A percentile compares a stretch with the other conserved stretches of the same genome.
Conservation (phyloP, 2,113 vertebrate genomes). For the Trematomus loennbergii region DNA sequence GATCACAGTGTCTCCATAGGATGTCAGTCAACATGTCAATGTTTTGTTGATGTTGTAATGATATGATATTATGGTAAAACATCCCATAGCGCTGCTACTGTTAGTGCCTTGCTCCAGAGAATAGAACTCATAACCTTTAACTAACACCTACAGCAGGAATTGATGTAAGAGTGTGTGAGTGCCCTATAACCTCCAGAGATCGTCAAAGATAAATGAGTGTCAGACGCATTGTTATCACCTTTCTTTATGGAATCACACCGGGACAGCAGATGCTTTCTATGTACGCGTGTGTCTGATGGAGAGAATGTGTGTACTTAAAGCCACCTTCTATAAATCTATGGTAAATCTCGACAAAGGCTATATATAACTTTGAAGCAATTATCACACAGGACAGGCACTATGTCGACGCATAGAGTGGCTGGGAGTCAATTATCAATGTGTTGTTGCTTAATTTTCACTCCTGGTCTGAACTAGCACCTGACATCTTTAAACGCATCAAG, state of each 20-base stretch:
- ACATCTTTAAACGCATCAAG: constrained; percentile 18
- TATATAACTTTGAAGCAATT: constrained; percentile 65
- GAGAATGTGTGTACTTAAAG: constrained; percentile 23
- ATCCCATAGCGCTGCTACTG: not conserved
- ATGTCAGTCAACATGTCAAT: not conserved
- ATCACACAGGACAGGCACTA: constrained; percentile 51
- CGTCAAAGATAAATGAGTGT: constrained; percentile 47
- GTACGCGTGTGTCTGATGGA: not conserved
- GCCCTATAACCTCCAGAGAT: constrained; percentile 36
- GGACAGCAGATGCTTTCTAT: constrained; percentile 18
- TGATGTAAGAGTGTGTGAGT: not conserved
- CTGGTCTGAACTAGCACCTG: constrained; percentile 30
- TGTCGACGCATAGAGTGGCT: constrained; percentile 34
- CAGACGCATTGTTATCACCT: constrained; percentile 69
- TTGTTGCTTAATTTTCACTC: constrained; percentile 61
- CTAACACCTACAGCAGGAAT: constrained; percentile 18
- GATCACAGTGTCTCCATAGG: not conserved
- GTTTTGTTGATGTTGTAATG: not conserved
- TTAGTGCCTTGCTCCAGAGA: not conserved
- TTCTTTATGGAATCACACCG: constrained; percentile 20
- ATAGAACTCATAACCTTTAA: not conserved
- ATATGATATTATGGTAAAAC: not conserved
- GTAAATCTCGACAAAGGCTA: constrained; percentile 31
- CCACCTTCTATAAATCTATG: constrained; percentile 57
- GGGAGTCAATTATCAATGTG: constrained; percentile 64